A percentile compares a stretch with the other conserved stretches of the same genome.
These are phyloP conservation scores for Sebastes hopkinsi DNA, from an alignment of 2,797 vertebrate genomes.

Conservation along the genomic window DNA sequence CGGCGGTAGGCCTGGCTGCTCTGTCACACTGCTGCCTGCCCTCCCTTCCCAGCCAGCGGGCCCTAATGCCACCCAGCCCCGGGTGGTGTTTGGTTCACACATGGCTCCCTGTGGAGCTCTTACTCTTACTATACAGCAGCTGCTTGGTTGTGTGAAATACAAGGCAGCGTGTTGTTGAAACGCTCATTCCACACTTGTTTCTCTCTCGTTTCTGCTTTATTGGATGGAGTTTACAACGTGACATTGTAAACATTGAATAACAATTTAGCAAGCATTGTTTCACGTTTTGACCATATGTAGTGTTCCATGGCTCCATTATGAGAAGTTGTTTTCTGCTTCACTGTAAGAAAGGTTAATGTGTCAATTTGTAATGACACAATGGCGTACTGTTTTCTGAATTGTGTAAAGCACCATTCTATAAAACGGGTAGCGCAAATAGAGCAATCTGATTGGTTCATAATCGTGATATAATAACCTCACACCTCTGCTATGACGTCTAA, in stretches of 20 bases:
- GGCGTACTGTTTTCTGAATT: neutral
- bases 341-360: neutral
- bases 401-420: neutral
- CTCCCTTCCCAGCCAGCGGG: neutral
- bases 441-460: no score
- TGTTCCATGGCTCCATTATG: neutral
- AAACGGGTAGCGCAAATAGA: rapidly evolving
- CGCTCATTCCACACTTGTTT: constrained; percentile 6
- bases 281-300: neutral
- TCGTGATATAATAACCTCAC: neutral
- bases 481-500: no score
- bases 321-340: neutral
- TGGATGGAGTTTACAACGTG: neutral
- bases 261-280: neutral
- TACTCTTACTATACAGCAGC: constrained; percentile 17
- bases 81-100: constrained; percentile 28
- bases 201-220: neutral
- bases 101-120: constrained; percentile 26
- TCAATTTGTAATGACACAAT: neutral
- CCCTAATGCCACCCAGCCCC: constrained; percentile 20
- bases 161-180: neutral
- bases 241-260: neutral
- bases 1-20: constrained; percentile 49
- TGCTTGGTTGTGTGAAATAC: constrained; percentile 30
- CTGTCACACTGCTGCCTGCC: constrained; percentile 30